These are phyloP conservation scores for Stichodactyla mertensii DNA, from an alignment of 64 coral and sea anemone genomes.

Conservation along the genomic window DNA sequence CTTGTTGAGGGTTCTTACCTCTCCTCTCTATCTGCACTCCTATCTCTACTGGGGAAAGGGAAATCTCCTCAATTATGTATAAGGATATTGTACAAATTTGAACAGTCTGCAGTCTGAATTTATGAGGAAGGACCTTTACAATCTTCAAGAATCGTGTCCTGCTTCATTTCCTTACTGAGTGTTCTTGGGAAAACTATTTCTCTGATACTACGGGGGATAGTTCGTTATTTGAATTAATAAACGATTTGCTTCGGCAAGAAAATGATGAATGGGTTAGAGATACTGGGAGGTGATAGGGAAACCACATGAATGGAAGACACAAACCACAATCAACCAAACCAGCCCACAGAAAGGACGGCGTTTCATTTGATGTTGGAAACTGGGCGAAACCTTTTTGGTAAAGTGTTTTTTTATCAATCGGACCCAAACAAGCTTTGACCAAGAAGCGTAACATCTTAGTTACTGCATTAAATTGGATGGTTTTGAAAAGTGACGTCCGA, in stretches of 20 bases:
- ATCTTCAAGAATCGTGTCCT: too few species aligned
- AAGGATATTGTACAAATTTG: not conserved
- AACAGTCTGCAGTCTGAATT: not conserved
- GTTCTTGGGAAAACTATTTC: too few species aligned
- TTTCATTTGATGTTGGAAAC: not conserved
- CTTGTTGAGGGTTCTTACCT: not conserved
- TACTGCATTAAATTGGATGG: not conserved
- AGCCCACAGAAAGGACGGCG: not conserved
- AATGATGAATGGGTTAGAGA: not conserved
- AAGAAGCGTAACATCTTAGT: not conserved
- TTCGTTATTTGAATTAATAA: not conserved
- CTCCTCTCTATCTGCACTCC: not conserved
- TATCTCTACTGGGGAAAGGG: not conserved
- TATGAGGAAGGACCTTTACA: not conserved
- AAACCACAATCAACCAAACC: not conserved
- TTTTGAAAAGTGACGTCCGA: not conserved
- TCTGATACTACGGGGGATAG: not conserved
- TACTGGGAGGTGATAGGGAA: not conserved
- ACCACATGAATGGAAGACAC: constrained; percentile 10
- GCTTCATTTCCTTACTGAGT: too few species aligned
- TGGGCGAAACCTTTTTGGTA: not conserved
- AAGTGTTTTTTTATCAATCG: not conserved
- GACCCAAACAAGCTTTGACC: not conserved
- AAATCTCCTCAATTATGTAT: not conserved
- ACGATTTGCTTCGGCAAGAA: not conserved